Conservation (phyloP, 1,140 invertebrate genomes). For the Chrysomallon squamiferum region DNA sequence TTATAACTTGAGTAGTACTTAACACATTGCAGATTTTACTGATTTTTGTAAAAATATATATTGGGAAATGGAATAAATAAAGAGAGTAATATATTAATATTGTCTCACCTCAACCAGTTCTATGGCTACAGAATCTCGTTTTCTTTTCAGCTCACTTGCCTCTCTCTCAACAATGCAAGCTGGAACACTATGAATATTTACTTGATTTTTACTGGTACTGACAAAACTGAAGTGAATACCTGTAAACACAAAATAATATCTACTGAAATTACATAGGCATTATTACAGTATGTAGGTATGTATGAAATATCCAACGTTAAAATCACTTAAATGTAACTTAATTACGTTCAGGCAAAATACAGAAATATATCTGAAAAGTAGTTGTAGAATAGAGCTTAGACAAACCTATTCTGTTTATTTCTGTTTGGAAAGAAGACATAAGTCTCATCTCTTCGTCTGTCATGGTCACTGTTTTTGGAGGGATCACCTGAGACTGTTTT, state of each 20-base stretch:
- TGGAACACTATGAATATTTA: conserved; percentile 38
- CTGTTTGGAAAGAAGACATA: conserved; percentile 53
- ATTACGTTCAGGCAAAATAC: too few relatives aligned
- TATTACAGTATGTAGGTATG: too few relatives aligned
- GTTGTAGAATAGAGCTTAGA: not conserved
- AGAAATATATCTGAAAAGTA: too few relatives aligned
- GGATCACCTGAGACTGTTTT: conserved; percentile 38
- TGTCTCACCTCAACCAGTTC: conserved; percentile 48
- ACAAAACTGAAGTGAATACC: conserved; percentile 38
- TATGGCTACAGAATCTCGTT: conserved; percentile 28
- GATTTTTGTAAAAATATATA: too few relatives aligned
- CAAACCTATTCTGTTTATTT: conserved; percentile 60
- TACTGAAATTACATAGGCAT: too few relatives aligned
- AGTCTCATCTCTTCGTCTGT: conserved; percentile 59
- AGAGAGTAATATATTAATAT: too few relatives aligned
- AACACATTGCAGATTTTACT: too few relatives aligned
- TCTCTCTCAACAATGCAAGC: conserved; percentile 43
- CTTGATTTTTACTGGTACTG: conserved; percentile 16
- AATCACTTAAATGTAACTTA: too few relatives aligned
- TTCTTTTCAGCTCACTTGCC: conserved; percentile 33
- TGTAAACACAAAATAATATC: conserved; percentile 12
- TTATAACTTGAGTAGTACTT: too few relatives aligned
- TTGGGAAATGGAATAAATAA: too few relatives aligned
- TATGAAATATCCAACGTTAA: too few relatives aligned
- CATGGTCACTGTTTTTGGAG: conserved; percentile 53